phyloP scores from a whole-genome alignment of 2,797 vertebrate genomes.

The Takifugu ocellatus region DNA sequence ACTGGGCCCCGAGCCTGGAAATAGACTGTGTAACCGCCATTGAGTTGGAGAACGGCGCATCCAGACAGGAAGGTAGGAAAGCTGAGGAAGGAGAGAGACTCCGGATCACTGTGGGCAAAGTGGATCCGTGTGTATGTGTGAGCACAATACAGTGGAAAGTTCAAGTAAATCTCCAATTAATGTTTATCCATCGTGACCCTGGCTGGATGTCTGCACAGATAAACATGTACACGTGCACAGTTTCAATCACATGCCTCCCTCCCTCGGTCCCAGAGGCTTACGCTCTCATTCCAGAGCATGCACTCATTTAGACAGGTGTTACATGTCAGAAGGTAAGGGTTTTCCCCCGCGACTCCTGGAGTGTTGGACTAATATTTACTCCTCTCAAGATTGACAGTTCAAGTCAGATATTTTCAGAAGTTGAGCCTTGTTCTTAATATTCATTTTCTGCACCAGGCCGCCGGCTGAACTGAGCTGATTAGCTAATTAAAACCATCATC shows the following conservation, averaged over 20 bases:
- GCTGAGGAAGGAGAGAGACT: conserved; percentile 51
- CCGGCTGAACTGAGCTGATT: no score
- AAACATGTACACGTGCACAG: conserved; percentile 24
- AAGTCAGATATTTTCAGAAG: conserved; percentile 50
- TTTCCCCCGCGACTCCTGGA: conserved; percentile 47
- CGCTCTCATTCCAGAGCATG: conserved; percentile 40
- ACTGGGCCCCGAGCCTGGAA: conserved; percentile 68
- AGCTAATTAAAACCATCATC: no score
- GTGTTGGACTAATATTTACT: conserved; percentile 56
- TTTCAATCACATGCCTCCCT: conserved; percentile 41
- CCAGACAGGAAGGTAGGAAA: conserved; percentile 54
- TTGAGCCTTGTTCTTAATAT: conserved; percentile 45
- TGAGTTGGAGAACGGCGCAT: conserved; percentile 51
- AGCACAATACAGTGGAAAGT: conserved; percentile 41
- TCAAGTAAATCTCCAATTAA: conserved; percentile 28
- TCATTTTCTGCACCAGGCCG: conserved; percentile 23
- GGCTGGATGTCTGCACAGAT: conserved; percentile 36
- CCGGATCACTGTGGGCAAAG: conserved; percentile 57
- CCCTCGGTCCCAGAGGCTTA: conserved; percentile 49
- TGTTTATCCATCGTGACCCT: conserved; percentile 48
- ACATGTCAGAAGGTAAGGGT: conserved; percentile 52
- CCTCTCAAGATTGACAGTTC: conserved; percentile 47
- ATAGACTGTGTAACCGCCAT: conserved; percentile 71
- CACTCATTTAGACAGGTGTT: conserved; percentile 64
- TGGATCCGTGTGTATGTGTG: conserved; percentile 46